Conservation (phyloP, 2,888 invertebrate species). For the Gastrophysa polygoni region DNA sequence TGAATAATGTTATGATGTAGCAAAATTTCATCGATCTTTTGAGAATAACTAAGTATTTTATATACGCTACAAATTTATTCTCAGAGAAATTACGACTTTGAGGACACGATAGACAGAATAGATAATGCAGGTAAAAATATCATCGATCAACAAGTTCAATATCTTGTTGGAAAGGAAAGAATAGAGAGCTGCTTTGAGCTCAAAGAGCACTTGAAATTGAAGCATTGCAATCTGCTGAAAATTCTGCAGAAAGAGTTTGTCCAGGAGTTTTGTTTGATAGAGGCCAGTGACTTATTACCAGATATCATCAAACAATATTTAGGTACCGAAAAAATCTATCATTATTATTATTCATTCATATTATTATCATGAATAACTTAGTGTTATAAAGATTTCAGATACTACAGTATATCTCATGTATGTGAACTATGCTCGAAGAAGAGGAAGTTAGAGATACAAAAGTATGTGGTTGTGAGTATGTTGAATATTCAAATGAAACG, state of each 20-base stretch:
- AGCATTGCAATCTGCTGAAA: slow-evolving; percentile 40
- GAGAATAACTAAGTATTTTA: no score
- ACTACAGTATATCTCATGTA: no score
- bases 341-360: background rate
- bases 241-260: slow-evolving; percentile 34
- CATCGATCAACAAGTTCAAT: slow-evolving; percentile 45
- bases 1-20: background rate
- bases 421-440: no score
- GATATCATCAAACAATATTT: slow-evolving; percentile 43
- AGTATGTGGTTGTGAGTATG: no score
- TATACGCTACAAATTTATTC: no score
- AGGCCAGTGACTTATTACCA: slow-evolving; percentile 48
- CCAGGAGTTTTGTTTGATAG: slow-evolving; percentile 47
- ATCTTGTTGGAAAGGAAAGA: slow-evolving; percentile 41
- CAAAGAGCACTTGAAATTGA: slow-evolving; percentile 45
- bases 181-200: slow-evolving; percentile 37
- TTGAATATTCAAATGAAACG: background rate
- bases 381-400: slow-evolving; percentile 17
- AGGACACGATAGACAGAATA: slow-evolving; percentile 35
- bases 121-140: slow-evolving; percentile 43
- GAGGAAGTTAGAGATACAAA: no score
- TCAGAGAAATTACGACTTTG: slow-evolving; percentile 30
- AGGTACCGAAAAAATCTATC: slow-evolving; percentile 37
- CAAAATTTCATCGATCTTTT: no score
- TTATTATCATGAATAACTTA: no score